phyloP scores from a whole-genome alignment of 2,113 vertebrate species.

The Strigops habroptila region DNA sequence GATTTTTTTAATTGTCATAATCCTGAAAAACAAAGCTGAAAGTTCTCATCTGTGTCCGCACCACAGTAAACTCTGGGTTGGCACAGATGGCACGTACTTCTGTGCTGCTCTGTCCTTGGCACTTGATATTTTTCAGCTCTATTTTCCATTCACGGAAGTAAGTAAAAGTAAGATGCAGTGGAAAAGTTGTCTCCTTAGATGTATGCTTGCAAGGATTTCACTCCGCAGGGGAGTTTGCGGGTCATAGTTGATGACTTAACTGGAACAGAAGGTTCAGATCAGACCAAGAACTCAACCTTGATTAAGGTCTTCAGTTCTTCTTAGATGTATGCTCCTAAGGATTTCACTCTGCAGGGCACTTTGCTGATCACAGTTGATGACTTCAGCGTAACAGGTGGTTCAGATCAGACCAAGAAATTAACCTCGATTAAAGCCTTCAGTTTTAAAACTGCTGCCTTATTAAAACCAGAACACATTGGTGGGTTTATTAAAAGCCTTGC shows the following conservation, averaged over 20 bases:
- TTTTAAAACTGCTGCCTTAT: background rate
- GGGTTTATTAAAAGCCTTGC: background rate
- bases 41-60: background rate
- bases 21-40: background rate
- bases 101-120: background rate
- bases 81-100: background rate
- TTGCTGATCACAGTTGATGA: background rate
- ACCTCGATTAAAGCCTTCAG: background rate
- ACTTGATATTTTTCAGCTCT: background rate
- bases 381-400: background rate
- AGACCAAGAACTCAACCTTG: background rate
- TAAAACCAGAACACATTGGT: background rate
- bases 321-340: background rate
- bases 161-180: background rate
- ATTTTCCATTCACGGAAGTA: background rate
- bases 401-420: background rate
- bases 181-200: background rate
- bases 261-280: background rate
- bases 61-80: background rate
- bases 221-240: background rate
- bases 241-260: background rate
- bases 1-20: background rate
- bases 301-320: background rate
- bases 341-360: background rate
- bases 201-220: background rate